Conservation (phyloP, 2,113 vertebrate species). For the Dipodomys spectabilis region DNA sequence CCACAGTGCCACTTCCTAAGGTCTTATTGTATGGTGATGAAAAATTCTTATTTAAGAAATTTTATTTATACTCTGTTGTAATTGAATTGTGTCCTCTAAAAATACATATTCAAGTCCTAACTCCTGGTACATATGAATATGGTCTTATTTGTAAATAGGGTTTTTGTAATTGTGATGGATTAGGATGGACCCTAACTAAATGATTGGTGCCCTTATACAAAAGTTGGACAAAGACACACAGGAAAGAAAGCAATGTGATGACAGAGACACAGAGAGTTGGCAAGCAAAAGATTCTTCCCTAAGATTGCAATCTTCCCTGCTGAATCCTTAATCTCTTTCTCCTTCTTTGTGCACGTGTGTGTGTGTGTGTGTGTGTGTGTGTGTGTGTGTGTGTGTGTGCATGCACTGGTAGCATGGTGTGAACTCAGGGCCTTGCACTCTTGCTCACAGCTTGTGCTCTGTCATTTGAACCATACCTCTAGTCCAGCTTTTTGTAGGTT, state of each 20-base stretch:
- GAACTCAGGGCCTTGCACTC: too few species aligned
- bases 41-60: constrained; percentile 24
- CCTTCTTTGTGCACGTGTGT: too few species aligned
- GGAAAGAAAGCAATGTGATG: background rate
- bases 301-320: background rate
- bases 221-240: background rate
- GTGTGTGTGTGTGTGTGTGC: too few species aligned
- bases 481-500: too few species aligned
- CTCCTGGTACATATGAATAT: background rate
- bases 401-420: too few species aligned
- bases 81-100: background rate
- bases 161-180: background rate
- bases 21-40: background rate
- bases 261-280: background rate
- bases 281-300: background rate
- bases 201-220: background rate
- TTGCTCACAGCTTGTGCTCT: too few species aligned
- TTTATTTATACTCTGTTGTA: background rate
- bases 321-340: too few species aligned
- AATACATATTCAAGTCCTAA: constrained; percentile 8
- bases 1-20: background rate
- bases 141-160: constrained; percentile 18
- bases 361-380: too few species aligned
- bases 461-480: too few species aligned
- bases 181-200: background rate